Conservation (phyloP, 2,888 invertebrate genomes). For the Eupithecia inturbata region DNA sequence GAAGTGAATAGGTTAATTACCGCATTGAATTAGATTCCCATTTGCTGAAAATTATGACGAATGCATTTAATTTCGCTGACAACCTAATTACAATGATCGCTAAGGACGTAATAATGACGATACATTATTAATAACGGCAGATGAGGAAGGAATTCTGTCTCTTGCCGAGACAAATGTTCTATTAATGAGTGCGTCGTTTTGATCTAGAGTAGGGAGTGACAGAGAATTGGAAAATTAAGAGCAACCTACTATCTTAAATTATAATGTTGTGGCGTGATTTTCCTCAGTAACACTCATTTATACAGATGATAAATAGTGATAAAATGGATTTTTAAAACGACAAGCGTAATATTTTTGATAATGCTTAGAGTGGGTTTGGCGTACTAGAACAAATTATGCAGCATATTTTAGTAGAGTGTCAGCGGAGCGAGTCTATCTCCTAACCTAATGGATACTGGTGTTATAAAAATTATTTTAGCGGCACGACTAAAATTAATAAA, state of each 20-base stretch:
- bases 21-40: slow-evolving; percentile 14
- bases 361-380: no score
- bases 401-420: no score
- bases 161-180: slow-evolving; percentile 76
- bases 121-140: slow-evolving; percentile 76
- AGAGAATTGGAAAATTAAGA: slow-evolving; percentile 14
- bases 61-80: slow-evolving; percentile 51
- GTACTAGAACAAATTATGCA: no score
- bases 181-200: slow-evolving; percentile 74
- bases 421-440: no score
- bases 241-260: not conserved
- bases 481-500: no score
- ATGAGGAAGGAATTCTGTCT: slow-evolving; percentile 75
- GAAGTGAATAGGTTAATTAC: no score
- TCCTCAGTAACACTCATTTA: not conserved
- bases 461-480: no score
- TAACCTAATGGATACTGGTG: no score
- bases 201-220: slow-evolving; percentile 45
- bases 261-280: not conserved
- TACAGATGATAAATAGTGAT: no score
- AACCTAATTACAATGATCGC: slow-evolving; percentile 61
- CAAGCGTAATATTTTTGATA: no score
- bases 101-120: slow-evolving; percentile 64
- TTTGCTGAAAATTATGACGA: slow-evolving; percentile 37
- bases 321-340: no score